Evolutionary conservation across 1,140 invertebrate genomes (phyloP).

Genomic region (Telenomus remus): DNA sequence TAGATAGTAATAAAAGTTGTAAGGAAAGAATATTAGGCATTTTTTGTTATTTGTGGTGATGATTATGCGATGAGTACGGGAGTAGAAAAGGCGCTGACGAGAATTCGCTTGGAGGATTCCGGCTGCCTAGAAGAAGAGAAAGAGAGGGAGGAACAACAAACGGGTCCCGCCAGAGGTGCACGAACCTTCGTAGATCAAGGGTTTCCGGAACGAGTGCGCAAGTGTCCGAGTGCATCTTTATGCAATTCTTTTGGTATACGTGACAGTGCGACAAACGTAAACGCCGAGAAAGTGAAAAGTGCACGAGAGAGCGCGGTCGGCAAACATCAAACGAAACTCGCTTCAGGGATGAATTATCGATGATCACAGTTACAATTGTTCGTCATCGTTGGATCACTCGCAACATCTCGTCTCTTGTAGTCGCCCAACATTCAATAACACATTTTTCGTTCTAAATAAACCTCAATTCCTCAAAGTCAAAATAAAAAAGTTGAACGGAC

Average conservation of each 20-base stretch:
- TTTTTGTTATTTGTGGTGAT: too few relatives aligned
- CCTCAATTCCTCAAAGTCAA: too few relatives aligned
- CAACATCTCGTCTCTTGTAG: not conserved
- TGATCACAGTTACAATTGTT: conserved; percentile 21
- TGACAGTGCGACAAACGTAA: conserved; percentile 41
- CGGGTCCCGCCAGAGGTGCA: conserved; percentile 53
- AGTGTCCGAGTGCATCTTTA: conserved; percentile 34
- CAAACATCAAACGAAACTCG: conserved; percentile 36
- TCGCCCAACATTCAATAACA: not conserved
- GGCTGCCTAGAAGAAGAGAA: conserved; percentile 37
- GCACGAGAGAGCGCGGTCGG: conserved; percentile 29
- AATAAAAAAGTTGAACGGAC: too few relatives aligned
- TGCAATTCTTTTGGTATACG: conserved; percentile 42
- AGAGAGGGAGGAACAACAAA: conserved; percentile 57
- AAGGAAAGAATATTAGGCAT: too few relatives aligned
- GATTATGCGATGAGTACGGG: conserved; percentile 26
- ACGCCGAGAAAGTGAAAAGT: conserved; percentile 43
- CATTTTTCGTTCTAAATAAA: too few relatives aligned
- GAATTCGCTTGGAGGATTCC: conserved; percentile 27
- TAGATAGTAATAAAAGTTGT: too few relatives aligned
- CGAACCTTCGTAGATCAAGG: conserved; percentile 54
- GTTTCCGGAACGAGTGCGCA: conserved; percentile 44
- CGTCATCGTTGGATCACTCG: conserved; percentile 23
- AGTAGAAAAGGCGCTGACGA: conserved; percentile 55
- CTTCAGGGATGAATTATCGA: conserved; percentile 40